Evolutionary conservation across 2,888 invertebrate species (phyloP), one percentile per base, ranked within the genome.

Genomic region (Malacosoma neustria): DNA sequence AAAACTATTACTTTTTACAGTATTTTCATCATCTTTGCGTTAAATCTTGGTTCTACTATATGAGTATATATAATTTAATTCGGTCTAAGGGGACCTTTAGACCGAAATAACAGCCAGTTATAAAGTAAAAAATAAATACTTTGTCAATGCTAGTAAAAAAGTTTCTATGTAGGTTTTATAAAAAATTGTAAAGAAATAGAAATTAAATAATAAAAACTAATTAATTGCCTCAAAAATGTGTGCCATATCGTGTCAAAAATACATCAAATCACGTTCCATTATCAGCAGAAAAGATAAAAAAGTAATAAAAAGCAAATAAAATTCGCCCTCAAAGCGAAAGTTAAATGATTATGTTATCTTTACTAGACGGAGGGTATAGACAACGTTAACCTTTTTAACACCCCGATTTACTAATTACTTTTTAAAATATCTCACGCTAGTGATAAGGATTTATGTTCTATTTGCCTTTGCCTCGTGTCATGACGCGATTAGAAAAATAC

Each of bases 401-500:
- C 33, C 30, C 12, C 33, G 34, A 38, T 35, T 35, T 32, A 38
- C 30, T 32, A 29, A 11, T 11, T 7, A 11, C n/a, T 22, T 22
- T 22, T 22, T 22, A 22, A 22, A 22, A 35, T 32, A 29, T 35
- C 32, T 32, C 32, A 29, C 31, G 9, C 4, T 22, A 22, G 22
- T 22, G 22, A 22, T 22, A 22, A 37, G 29, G 33, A 33, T 14
- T 33, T 30, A 14, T 7, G 37, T 14, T 37, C 12, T 37, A 37
- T 33, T 37, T 37, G 30, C 33, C 30, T 37, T 37, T 33, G 37
- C 30, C 37, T 37, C 30, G 13, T 13, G 29, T 30, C 14, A 34
- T 13, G n/a, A 33, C 13, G 14, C 13, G 11, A 33, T 14, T 12
- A 33, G 31, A 38, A 22, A 31, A 33, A 38, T 3, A 33, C 29